Conservation (phyloP, 2,113 vertebrate genomes). For the Holacanthus passer region DNA sequence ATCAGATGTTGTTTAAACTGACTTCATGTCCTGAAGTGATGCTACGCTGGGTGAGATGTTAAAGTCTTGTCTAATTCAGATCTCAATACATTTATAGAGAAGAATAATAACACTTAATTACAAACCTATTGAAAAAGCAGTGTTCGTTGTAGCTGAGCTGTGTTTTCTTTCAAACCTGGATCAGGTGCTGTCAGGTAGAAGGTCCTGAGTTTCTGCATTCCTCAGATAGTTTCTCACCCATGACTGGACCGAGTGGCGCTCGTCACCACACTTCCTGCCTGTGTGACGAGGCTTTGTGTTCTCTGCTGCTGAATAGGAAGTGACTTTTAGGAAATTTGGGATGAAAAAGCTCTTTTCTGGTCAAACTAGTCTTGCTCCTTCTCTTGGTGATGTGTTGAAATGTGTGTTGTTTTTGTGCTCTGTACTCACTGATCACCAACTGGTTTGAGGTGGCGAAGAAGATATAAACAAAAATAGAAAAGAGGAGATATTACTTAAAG, state of each 20-base stretch:
- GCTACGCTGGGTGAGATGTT: not conserved
- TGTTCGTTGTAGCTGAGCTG: not conserved
- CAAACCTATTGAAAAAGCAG: too few species aligned
- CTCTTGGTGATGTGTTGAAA: not conserved
- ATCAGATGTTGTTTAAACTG: not conserved
- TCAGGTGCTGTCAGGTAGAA: constrained; percentile 4
- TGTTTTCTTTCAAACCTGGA: constrained; percentile 32
- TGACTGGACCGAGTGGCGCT: not conserved
- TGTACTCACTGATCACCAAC: not conserved
- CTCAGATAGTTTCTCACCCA: constrained; percentile 37
- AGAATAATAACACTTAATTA: not conserved
- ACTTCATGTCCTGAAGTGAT: not conserved
- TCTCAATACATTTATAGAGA: not conserved
- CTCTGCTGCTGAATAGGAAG: not conserved
- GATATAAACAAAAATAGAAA: too few species aligned
- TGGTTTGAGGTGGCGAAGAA: too few species aligned
- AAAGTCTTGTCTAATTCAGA: not conserved
- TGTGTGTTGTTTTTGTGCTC: not conserved
- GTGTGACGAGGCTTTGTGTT: constrained; percentile 3
- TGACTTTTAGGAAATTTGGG: not conserved
- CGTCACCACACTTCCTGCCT: constrained; percentile 21
- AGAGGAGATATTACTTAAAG: too few species aligned
- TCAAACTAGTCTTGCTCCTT: not conserved
- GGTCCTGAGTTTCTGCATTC: constrained; percentile 75
- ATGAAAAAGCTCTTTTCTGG: not conserved